Conservation (phyloP, 2,888 invertebrate species). For the Ferrisia virgata region DNA sequence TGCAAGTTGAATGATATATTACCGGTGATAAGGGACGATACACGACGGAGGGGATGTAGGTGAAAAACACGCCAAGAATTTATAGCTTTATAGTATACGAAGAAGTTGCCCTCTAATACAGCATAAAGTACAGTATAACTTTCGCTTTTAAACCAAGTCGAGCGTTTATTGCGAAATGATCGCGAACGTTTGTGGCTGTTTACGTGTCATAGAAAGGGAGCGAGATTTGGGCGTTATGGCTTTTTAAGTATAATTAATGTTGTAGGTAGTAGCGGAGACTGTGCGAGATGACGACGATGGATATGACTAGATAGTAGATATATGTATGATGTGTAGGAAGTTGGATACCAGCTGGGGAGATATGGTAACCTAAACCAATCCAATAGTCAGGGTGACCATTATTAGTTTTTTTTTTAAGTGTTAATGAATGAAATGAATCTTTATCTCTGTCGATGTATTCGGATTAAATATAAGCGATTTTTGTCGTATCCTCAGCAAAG, state of each 20-base stretch:
- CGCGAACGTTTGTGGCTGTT: background rate
- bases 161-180: constrained; percentile 9
- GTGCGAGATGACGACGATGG: background rate
- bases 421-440: no score
- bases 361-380: no score
- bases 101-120: background rate
- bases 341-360: no score
- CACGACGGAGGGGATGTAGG: background rate
- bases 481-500: no score
- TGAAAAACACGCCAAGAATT: background rate
- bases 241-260: constrained; percentile 9
- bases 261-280: background rate
- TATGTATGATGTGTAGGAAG: no score
- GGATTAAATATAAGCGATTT: no score
- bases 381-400: no score
- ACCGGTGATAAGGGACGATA: background rate
- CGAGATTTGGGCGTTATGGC: background rate
- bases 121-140: background rate
- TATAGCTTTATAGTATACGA: background rate
- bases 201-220: background rate
- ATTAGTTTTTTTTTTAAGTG: no score
- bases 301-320: background rate
- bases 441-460: no score
- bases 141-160: background rate
- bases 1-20: background rate